Base-by-base conservation (phyloP, 2,888 invertebrate genomes). In the Schizotus pectinicornis region DNA sequence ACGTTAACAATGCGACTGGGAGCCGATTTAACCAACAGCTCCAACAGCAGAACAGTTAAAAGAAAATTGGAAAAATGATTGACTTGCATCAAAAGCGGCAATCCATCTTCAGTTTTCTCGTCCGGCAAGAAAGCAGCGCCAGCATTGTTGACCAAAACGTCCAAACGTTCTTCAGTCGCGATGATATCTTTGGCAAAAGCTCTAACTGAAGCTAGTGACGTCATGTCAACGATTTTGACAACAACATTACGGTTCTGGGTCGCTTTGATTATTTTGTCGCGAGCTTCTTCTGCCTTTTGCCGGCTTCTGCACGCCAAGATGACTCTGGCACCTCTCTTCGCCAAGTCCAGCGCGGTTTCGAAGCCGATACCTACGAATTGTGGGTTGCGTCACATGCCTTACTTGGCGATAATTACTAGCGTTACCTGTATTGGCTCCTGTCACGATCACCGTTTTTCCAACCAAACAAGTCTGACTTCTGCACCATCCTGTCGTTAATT, bases 51-150 rank as follows among this genome's bases (percentile, higher is more conserved):
- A 59, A 87, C 80, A 0, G 90, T 90, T 55, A 92, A 77, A 30
- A 91, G 76, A 72, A 91, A 91, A 2, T 87, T 88, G 6, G 89
- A 90, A 69, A 89, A 86, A 70, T 90, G 85, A 68, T 91, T 91
- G 30, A 87, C 83, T 65, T 88, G 89, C 82, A 89, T 85, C 43
- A 84, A 86, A n/a, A 81, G 76, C 35, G 89, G 84, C 37, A 90
- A 80, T 0, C 88, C 89, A 64, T 90, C 88, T 56, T 83, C 81
- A 0, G 88, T 87, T 56, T 78, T 75, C 49, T 79, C 79, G 49
- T 82, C 78, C 0, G 79, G 77, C 9, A 81, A 74, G 0, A 81
- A 82, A 6, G 80, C 82, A 0, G 83, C 81, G 0, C 87, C 87
- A 0, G 88, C 88, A 68, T 88, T 88, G 73, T 88, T 87, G 12